These are phyloP conservation scores for Neuroterus valhalla DNA, from an alignment of 1,140 invertebrate species.

Conservation along the genomic window DNA sequence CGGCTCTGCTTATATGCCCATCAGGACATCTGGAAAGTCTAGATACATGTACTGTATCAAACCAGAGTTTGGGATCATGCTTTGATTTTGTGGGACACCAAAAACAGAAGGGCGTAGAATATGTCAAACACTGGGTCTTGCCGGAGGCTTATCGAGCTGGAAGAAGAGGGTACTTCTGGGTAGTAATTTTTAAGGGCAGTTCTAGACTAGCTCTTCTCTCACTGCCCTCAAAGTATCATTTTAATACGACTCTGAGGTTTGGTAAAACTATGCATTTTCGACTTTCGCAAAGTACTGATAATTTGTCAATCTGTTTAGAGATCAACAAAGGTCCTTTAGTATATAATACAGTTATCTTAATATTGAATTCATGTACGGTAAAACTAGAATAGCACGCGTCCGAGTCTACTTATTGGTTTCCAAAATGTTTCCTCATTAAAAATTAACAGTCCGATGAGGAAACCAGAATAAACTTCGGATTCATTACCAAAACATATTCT, in stretches of 20 bases:
- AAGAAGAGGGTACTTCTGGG: constrained; percentile 26
- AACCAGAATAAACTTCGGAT: no score
- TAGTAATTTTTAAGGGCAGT: constrained; percentile 20
- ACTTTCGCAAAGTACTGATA: no score
- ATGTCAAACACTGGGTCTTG: constrained; percentile 23
- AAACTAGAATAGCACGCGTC: no score
- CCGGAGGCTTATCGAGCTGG: constrained; percentile 28
- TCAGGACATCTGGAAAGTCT: neutral
- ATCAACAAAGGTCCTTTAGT: no score
- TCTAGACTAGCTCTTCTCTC: neutral
- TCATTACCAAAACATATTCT: no score
- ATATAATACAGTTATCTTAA: no score
- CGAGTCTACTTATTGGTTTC: no score
- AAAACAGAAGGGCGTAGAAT: constrained; percentile 26
- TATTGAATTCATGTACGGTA: no score
- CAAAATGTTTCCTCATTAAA: no score
- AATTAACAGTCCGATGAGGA: no score
- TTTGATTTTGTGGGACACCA: constrained; percentile 20
- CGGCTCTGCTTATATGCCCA: constrained; percentile 28
- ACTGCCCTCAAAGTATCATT: neutral
- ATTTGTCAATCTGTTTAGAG: no score
- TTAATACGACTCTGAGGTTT: neutral
- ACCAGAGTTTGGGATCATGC: neutral
- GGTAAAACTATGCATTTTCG: no score
- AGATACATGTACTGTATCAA: neutral